phyloP scores from a whole-genome alignment of 2,888 invertebrate genomes.

The Acutogordius australiensis region DNA sequence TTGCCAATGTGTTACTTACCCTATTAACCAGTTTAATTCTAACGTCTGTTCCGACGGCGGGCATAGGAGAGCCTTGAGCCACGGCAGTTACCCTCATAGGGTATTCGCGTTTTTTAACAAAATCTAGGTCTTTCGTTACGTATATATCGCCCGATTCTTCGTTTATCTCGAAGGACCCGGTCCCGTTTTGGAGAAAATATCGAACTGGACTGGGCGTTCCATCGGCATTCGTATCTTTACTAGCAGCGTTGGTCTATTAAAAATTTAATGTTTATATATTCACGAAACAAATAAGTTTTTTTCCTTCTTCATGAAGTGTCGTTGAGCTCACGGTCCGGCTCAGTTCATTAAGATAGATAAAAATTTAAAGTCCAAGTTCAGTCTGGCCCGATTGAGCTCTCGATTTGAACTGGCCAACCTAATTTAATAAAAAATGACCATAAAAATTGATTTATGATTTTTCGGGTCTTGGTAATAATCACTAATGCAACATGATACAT shows the following conservation, averaged over 20 bases:
- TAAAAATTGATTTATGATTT: no score
- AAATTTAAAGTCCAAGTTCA: no score
- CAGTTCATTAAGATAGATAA: no score
- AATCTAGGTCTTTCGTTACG: background rate
- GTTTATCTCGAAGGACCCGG: background rate
- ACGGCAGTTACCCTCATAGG: background rate
- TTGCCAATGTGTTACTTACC: no score
- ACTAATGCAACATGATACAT: no score
- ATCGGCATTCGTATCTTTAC: background rate
- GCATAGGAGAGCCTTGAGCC: background rate
- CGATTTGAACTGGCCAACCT: no score
- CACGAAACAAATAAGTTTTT: no score
- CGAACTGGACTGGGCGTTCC: background rate
- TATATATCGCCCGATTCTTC: background rate
- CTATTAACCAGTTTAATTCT: background rate
- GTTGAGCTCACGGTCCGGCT: no score
- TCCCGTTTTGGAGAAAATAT: background rate
- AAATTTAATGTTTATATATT: background rate
- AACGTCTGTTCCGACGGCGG: background rate
- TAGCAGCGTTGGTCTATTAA: background rate
- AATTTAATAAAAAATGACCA: no score
- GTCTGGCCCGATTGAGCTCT: no score
- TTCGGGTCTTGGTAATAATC: no score
- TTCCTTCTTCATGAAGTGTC: no score
- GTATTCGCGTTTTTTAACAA: constrained; percentile 1